Conservation (phyloP, 1,140 invertebrate genomes). For the Cyclina sinensis region DNA sequence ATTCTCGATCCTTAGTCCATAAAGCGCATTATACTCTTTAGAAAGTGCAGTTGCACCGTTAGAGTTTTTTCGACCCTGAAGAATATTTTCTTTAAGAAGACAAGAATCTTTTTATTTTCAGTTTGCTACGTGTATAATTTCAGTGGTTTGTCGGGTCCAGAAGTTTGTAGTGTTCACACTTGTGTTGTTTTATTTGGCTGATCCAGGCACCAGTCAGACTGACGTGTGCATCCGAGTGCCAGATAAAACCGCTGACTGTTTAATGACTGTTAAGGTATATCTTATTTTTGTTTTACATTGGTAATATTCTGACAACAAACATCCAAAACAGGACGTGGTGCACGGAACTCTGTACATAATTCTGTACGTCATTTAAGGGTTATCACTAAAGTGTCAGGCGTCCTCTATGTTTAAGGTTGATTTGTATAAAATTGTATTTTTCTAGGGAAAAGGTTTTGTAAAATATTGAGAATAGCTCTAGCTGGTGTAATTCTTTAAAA, state of each 20-base stretch:
- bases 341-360: background rate
- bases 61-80: no score
- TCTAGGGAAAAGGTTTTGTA: background rate
- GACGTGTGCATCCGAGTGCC: constrained; percentile 9
- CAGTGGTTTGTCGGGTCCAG: background rate
- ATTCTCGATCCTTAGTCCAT: no score
- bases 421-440: background rate
- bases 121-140: background rate
- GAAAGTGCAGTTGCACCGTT: no score
- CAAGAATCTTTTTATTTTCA: constrained; percentile 13
- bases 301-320: no score
- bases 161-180: background rate
- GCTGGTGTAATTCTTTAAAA: no score
- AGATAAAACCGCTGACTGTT: constrained; percentile 11
- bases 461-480: no score
- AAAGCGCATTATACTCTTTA: no score
- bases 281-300: no score
- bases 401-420: background rate
- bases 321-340: background rate
- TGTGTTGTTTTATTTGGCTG: background rate
- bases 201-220: background rate
- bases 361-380: no score
- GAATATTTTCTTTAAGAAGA: no score
- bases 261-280: background rate
- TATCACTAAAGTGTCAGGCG: no score